phyloP scores from a whole-genome alignment of 1,140 invertebrate species.

The Lepidotrigona ventralis region DNA sequence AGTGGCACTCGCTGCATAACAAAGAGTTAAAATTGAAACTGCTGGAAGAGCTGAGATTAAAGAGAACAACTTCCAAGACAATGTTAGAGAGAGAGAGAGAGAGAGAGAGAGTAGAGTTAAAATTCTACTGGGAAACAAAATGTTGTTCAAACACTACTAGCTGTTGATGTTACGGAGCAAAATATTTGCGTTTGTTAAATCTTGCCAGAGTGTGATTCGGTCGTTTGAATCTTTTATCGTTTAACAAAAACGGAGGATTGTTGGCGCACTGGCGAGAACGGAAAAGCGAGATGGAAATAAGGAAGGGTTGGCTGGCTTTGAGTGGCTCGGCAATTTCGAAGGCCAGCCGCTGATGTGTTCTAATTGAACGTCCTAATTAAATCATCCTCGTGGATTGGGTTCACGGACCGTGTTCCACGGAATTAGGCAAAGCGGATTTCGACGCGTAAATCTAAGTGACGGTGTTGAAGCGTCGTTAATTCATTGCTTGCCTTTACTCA shows the following conservation, averaged over 20 bases:
- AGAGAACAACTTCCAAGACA: too few relatives aligned
- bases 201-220: background rate
- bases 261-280: background rate
- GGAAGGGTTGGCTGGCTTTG: background rate
- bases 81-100: too few relatives aligned
- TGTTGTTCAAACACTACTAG: too few relatives aligned
- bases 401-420: conserved; percentile 5
- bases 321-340: conserved; percentile 22
- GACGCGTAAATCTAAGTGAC: background rate
- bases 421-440: conserved; percentile 42
- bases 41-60: too few relatives aligned
- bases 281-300: conserved; percentile 18
- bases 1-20: too few relatives aligned
- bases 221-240: conserved; percentile 9
- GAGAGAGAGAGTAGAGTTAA: too few relatives aligned
- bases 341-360: conserved; percentile 28
- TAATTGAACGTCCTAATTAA: conserved; percentile 44
- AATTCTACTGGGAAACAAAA: too few relatives aligned
- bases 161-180: background rate
- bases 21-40: too few relatives aligned
- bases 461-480: conserved; percentile 16
- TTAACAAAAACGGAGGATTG: background rate
- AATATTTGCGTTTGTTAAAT: background rate
- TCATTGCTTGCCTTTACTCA: background rate
- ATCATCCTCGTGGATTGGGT: conserved; percentile 33